Conservation (phyloP, 2,888 invertebrate genomes). For the Scaptodrosophila latifasciaeformis region DNA sequence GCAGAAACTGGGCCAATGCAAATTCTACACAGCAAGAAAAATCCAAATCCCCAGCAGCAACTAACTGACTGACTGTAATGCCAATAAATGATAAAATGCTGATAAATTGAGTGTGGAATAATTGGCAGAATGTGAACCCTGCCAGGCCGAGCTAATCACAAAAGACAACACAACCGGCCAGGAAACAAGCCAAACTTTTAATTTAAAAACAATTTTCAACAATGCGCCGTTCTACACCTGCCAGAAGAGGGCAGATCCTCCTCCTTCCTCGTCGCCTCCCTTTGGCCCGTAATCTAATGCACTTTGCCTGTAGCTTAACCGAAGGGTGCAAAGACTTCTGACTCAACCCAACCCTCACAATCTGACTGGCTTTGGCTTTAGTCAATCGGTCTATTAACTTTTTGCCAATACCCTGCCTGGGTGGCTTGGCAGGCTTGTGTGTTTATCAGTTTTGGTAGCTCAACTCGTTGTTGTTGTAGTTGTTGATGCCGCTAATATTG, state of each 20-base stretch:
- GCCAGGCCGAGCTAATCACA: slow-evolving; percentile 39
- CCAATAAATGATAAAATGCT: slow-evolving; percentile 34
- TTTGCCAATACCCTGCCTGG: slow-evolving; percentile 45
- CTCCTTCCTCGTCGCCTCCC: slow-evolving; percentile 38
- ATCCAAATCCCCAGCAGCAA: too few relatives aligned
- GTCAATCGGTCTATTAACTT: slow-evolving; percentile 72
- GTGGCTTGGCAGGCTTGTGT: slow-evolving; percentile 20
- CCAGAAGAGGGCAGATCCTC: slow-evolving; percentile 15
- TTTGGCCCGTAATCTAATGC: slow-evolving; percentile 45
- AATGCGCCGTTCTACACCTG: not conserved
- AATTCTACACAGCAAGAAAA: slow-evolving; percentile 39
- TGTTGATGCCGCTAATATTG: slow-evolving; percentile 58
- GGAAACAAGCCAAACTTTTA: slow-evolving; percentile 53
- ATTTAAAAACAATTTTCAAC: slow-evolving; percentile 39
- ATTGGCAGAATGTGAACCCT: too few relatives aligned
- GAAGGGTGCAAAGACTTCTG: slow-evolving; percentile 57
- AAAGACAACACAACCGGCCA: slow-evolving; percentile 59
- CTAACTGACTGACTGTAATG: too few relatives aligned
- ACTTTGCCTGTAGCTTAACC: slow-evolving; percentile 52
- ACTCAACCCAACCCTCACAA: not conserved
- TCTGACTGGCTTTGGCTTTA: slow-evolving; percentile 56
- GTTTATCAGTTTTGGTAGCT: slow-evolving; percentile 42
- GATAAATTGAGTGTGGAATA: slow-evolving; percentile 42
- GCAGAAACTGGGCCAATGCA: slow-evolving; percentile 48
- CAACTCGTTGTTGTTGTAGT: slow-evolving; percentile 24